Conservation (phyloP, 2,888 invertebrate species). For the Bellardia bayeri region DNA sequence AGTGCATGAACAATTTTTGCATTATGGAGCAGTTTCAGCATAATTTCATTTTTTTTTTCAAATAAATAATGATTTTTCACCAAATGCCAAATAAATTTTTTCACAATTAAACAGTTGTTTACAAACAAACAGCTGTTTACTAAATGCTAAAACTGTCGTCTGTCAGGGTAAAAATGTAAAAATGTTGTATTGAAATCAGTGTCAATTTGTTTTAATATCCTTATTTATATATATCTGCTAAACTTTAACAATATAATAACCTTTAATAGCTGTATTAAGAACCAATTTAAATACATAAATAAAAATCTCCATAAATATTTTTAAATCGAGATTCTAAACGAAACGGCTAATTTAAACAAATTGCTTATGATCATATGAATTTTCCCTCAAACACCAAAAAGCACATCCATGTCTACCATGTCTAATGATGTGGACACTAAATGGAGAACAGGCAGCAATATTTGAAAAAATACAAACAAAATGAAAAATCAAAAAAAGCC, state of each 20-base stretch:
- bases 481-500: slow-evolving; percentile 2
- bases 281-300: background rate
- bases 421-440: slow-evolving; percentile 49
- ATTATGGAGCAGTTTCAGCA: too few relatives aligned
- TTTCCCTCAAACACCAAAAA: slow-evolving; percentile 16
- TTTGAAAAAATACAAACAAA: background rate
- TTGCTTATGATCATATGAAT: slow-evolving; percentile 18
- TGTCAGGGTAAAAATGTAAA: background rate
- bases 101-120: too few relatives aligned
- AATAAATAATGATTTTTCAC: too few relatives aligned
- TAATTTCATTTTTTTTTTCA: too few relatives aligned
- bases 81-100: too few relatives aligned
- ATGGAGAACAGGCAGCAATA: slow-evolving; percentile 24
- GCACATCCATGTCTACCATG: slow-evolving; percentile 24
- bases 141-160: too few relatives aligned
- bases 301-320: slow-evolving; percentile 10
- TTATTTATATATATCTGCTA: background rate
- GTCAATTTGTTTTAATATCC: background rate
- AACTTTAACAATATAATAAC: slow-evolving; percentile 26
- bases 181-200: background rate
- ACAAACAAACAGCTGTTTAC: too few relatives aligned
- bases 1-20: too few relatives aligned
- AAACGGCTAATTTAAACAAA: slow-evolving; percentile 36
- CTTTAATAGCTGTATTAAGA: slow-evolving; percentile 28
- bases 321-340: background rate